Evolutionary conservation across 2,797 vertebrate genomes (phyloP).

Genomic region (Merluccius polli): DNA sequence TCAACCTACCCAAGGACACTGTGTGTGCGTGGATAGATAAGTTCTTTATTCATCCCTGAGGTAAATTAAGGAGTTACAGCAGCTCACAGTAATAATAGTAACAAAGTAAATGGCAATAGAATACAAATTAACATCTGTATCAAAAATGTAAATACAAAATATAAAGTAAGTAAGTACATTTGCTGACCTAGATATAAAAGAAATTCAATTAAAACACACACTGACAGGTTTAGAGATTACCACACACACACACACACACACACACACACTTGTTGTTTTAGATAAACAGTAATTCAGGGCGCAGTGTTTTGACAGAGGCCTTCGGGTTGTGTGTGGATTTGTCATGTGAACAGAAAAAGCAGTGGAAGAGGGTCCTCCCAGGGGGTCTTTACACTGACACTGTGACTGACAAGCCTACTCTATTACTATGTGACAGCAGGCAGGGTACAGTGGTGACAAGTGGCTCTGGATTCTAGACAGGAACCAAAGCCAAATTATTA

Average conservation of each 20-base stretch:
- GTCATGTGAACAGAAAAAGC: neutral
- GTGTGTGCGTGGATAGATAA: no score
- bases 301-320: neutral
- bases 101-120: no score
- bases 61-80: no score
- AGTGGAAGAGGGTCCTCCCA: conserved; percentile 26
- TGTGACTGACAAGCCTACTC: conserved; percentile 48
- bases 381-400: conserved; percentile 30
- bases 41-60: no score
- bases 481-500: neutral
- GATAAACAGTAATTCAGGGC: neutral
- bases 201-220: neutral
- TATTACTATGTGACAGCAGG: conserved; percentile 29
- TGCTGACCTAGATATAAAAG: neutral
- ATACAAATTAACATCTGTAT: no score
- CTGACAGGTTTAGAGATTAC: neutral
- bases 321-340: neutral
- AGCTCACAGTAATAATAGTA: no score
- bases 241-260: neutral
- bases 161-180: no score
- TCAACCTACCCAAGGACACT: no score
- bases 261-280: neutral
- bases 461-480: conserved; percentile 16
- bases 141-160: no score
- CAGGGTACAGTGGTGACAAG: conserved; percentile 26